Base-by-base conservation (phyloP, 1,140 invertebrate genomes). In the Colletes gigas region DNA sequence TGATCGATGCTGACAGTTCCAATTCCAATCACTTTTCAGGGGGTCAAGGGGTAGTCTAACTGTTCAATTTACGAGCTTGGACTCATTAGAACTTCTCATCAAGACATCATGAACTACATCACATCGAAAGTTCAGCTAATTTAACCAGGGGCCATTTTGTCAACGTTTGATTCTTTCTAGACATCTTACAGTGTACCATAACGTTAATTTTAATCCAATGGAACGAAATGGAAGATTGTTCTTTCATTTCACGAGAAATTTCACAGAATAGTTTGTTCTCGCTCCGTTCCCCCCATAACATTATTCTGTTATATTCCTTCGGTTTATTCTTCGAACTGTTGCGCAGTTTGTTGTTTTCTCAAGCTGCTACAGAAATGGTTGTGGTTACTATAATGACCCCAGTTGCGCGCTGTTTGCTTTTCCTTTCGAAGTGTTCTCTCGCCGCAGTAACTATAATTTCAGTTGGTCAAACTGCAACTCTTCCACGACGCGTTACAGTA, bases 341-440 rank as follows among this genome's bases (percentile, higher is more conserved):
- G 9, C 4, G 12, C 47, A 8, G 63, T 63, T 60, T 21, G 47
- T 63, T 78, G 68, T 71, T 71, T 54, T n/a, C 76, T 72, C 54
- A 19, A 77, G 21, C 66, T 77, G 54, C 52, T 77, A 52, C 76
- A 54, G 76, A 54, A 78, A 78, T 69, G 76, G 68, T 71, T 54
- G 68, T 21, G 68, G 76, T 78, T 72, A 78, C 76, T 68, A 72
- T 72, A 78, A 78, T 72, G 76, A 71, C 17, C 47, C 17, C 57
- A 54, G 76, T 78, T 72, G 57, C 17, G 14, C 68, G 17, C 47
- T 71, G 57, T 63, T 71, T 44, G 67, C 68, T 52, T 15, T 39
- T 52, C 63, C 19, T 76, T 62, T 52, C 52, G 71, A 71, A 71
- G 12, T 19, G 60, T 52, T 62, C 17, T 12, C 57, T 6, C 14